phyloP scores from a whole-genome alignment of 35 echinoderm and acorn worm species.

The Apostichopus californicus region DNA sequence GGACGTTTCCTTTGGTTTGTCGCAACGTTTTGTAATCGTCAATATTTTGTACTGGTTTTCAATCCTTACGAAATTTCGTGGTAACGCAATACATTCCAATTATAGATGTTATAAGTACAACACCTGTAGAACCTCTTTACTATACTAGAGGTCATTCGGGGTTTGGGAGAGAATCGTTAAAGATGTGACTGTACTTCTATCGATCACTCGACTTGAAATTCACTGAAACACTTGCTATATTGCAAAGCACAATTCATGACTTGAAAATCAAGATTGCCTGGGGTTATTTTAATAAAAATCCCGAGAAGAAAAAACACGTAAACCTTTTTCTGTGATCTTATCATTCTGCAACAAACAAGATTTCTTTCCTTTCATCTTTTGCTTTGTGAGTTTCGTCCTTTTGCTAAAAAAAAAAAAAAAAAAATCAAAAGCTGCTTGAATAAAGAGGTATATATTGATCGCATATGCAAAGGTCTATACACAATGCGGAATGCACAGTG shows the following conservation, averaged over 20 bases:
- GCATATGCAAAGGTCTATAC: not conserved
- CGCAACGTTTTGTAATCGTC: too few species aligned
- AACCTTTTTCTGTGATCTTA: not conserved
- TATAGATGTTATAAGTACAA: too few species aligned
- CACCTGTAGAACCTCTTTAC: too few species aligned
- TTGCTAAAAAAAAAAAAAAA: not conserved
- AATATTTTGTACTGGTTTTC: too few species aligned
- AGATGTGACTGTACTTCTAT: conserved; percentile 8
- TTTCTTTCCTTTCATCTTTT: not conserved
- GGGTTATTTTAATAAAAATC: conserved; percentile 6
- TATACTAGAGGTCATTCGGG: not conserved
- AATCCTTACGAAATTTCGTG: too few species aligned
- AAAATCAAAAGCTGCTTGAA: not conserved
- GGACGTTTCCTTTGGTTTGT: too few species aligned
- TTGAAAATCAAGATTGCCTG: not conserved
- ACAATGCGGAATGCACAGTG: not conserved
- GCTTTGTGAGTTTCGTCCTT: not conserved
- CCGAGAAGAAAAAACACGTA: not conserved
- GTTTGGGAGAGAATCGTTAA: not conserved
- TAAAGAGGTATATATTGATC: conserved; percentile 1
- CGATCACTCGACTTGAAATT: not conserved
- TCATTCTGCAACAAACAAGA: conserved; percentile 6
- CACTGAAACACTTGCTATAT: not conserved
- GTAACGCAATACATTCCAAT: too few species aligned
- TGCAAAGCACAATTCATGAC: not conserved